These are phyloP conservation scores for Drosophila rufa DNA, from an alignment of 1,140 invertebrate species.

Conservation along the genomic window DNA sequence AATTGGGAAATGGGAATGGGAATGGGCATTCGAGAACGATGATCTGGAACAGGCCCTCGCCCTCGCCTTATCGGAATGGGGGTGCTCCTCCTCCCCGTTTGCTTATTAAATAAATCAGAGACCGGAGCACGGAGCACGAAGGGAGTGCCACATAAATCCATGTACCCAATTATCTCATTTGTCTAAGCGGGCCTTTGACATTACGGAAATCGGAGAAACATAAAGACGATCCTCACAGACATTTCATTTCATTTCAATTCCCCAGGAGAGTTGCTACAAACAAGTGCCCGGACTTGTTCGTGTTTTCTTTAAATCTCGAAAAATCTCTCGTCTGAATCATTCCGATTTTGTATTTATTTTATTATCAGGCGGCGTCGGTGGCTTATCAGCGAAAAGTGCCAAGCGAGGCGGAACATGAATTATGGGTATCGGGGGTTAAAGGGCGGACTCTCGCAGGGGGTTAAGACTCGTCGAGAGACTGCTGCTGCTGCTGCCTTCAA, in stretches of 20 bases:
- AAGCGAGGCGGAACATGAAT: conserved; percentile 58
- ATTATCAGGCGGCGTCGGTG: conserved; percentile 42
- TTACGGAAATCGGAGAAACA: conserved; percentile 67
- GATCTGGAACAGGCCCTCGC: conserved; percentile 1
- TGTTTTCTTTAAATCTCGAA: neutral
- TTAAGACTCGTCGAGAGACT: conserved; percentile 21
- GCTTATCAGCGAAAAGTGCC: conserved; percentile 64
- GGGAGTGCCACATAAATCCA: conserved; percentile 66
- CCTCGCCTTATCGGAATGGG: conserved; percentile 15
- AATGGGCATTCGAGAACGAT: neutral
- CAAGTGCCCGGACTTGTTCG: conserved; percentile 45
- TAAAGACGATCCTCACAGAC: conserved; percentile 61
- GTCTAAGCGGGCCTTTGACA: conserved; percentile 67
- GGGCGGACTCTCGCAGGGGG: conserved; percentile 9
- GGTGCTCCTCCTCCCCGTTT: neutral
- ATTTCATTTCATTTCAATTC: conserved; percentile 71
- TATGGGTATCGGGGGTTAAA: conserved; percentile 17
- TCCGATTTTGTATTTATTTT: conserved; percentile 19
- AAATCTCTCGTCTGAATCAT: conserved; percentile 1
- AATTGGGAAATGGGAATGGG: neutral
- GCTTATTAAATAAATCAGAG: conserved; percentile 80
- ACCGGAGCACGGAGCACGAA: neutral
- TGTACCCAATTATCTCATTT: conserved; percentile 82
- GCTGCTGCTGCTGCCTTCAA: conserved; percentile 59
- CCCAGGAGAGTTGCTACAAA: conserved; percentile 8